Conservation (phyloP, 1,140 invertebrate species). For the Papilio dardanus region DNA sequence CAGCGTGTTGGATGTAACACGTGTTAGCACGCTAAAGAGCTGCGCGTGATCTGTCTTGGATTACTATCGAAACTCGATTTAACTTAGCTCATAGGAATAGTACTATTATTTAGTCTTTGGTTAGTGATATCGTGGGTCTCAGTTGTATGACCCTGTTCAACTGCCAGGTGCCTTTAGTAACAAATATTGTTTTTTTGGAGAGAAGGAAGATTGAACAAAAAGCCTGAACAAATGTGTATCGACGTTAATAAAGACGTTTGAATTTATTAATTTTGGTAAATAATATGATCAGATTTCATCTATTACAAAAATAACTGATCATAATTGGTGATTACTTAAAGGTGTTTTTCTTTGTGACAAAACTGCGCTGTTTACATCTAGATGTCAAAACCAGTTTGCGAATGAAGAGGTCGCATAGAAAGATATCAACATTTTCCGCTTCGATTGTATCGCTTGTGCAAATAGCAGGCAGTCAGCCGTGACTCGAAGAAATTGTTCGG, state of each 20-base stretch:
- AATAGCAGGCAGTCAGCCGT: not conserved
- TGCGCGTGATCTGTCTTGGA: not conserved
- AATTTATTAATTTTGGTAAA: not conserved
- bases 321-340: not conserved
- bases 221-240: too few relatives aligned
- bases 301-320: too few relatives aligned
- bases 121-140: not conserved
- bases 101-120: not conserved
- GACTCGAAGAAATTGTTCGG: not conserved
- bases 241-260: not conserved
- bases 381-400: not conserved
- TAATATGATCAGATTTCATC: not conserved
- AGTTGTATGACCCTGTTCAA: too few relatives aligned
- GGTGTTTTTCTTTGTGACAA: not conserved
- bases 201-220: too few relatives aligned
- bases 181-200: too few relatives aligned
- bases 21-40: not conserved
- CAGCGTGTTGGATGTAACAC: not conserved
- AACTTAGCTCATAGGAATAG: not conserved
- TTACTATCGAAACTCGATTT: not conserved
- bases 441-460: not conserved
- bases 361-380: not conserved
- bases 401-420: not conserved
- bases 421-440: conserved; percentile 12
- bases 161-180: too few relatives aligned